A percentile compares a stretch with the other conserved stretches of the same genome.
Conservation (phyloP, 2,797 vertebrate species). For the Labroides dimidiatus region DNA sequence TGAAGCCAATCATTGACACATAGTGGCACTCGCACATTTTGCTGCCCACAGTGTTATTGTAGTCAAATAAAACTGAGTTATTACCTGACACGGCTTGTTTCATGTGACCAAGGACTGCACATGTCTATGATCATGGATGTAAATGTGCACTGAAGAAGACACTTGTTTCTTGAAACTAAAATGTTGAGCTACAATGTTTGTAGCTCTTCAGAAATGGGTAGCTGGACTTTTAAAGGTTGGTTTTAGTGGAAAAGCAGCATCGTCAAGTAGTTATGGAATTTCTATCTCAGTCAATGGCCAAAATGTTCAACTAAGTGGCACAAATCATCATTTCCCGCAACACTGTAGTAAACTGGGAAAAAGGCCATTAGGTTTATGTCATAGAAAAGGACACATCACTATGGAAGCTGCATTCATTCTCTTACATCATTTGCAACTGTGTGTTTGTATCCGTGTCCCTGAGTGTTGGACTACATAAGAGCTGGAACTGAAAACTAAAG, state of each 20-base stretch:
- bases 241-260: neutral
- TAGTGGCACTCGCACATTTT: constrained; percentile 34
- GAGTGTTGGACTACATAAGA: neutral
- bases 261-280: neutral
- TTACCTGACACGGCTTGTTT: constrained; percentile 12
- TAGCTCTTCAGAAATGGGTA: neutral
- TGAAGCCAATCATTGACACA: constrained; percentile 51
- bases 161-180: too few species aligned
- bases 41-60: constrained; percentile 36
- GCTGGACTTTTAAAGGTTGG: neutral
- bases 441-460: neutral
- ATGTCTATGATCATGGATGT: constrained; percentile 3
- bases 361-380: constrained; percentile 20
- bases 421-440: constrained; percentile 14
- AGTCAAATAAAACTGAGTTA: constrained; percentile 65
- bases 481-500: neutral
- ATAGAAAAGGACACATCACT: constrained; percentile 33
- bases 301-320: too few species aligned
- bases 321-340: constrained; percentile 7
- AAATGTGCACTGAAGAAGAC: neutral
- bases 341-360: constrained; percentile 5
- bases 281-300: neutral
- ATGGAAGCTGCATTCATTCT: constrained; percentile 20
- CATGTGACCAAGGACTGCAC: constrained; percentile 5
- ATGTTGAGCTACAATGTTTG: too few species aligned